These are phyloP conservation scores for Okamejei kenojei DNA, from an alignment of 2,797 vertebrate species.

Conservation along the genomic window DNA sequence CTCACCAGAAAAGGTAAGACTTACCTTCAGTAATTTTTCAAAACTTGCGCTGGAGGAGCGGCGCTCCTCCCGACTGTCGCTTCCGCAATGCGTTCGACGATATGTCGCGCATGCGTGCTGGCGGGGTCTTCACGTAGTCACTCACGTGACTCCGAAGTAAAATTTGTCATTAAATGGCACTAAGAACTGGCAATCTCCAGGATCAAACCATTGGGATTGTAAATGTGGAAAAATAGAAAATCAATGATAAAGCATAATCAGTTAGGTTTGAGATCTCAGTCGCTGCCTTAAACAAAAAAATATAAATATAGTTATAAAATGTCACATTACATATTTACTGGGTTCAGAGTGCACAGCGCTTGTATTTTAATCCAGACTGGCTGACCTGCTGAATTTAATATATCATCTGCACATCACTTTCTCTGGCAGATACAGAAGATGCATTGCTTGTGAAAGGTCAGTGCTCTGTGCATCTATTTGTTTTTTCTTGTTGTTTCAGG, in stretches of 20 bases:
- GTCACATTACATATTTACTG: neutral
- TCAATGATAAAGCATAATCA: neutral
- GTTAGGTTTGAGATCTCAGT: neutral
- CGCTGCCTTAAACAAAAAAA: neutral
- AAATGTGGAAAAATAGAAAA: neutral
- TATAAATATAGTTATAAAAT: neutral
- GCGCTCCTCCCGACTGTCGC: too few relatives aligned
- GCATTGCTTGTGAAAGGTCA: neutral
- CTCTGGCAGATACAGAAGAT: neutral
- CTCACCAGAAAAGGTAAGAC: too few relatives aligned
- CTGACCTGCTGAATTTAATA: neutral
- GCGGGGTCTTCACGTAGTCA: too few relatives aligned
- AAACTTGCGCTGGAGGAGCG: too few relatives aligned
- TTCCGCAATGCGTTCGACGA: too few relatives aligned
- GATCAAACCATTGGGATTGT: neutral
- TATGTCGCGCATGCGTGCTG: too few relatives aligned
- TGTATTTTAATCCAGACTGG: neutral
- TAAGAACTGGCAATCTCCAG: neutral
- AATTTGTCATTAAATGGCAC: neutral
- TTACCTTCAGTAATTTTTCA: too few relatives aligned
- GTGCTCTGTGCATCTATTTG: neutral
- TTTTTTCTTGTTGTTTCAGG: neutral
- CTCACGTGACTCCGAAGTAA: too few relatives aligned
- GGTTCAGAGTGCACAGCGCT: neutral
- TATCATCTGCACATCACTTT: neutral